Evolutionary conservation across 2,888 invertebrate species (phyloP).

Genomic region (Ctenicera cuprea): DNA sequence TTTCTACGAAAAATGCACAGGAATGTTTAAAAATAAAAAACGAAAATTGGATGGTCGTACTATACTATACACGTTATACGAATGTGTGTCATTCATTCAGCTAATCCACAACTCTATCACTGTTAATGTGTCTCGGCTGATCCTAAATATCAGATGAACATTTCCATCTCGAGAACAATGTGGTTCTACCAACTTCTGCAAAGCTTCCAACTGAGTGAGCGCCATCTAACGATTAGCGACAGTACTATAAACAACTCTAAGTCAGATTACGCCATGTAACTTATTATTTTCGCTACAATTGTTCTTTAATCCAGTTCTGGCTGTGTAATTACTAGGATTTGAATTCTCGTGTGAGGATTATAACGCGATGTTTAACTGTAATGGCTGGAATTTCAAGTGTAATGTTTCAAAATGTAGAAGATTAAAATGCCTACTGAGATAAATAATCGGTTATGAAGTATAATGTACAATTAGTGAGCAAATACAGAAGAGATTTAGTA

Average conservation of each 20-base stretch:
- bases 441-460: conserved; percentile 12
- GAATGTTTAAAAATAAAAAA: too few relatives aligned
- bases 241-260: conserved; percentile 53
- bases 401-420: conserved; percentile 33
- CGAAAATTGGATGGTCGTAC: too few relatives aligned
- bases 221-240: conserved; percentile 55
- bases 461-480: conserved; percentile 33
- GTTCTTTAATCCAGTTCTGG: conserved; percentile 48
- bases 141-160: conserved; percentile 37
- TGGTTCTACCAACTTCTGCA: conserved; percentile 45
- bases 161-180: conserved; percentile 48
- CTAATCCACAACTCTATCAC: too few relatives aligned
- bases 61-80: too few relatives aligned
- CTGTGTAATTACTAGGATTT: conserved; percentile 47
- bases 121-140: conserved; percentile 26
- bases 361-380: conserved; percentile 34
- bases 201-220: conserved; percentile 49
- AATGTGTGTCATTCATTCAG: too few relatives aligned
- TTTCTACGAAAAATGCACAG: too few relatives aligned
- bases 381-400: conserved; percentile 23
- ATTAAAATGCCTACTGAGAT: conserved; percentile 16
- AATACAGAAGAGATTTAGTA: conserved; percentile 21
- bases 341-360: conserved; percentile 43
- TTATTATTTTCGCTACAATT: conserved; percentile 53
- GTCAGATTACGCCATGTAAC: conserved; percentile 52